phyloP scores from a whole-genome alignment of 1,140 invertebrate genomes.

The Parapsyche elsis region DNA sequence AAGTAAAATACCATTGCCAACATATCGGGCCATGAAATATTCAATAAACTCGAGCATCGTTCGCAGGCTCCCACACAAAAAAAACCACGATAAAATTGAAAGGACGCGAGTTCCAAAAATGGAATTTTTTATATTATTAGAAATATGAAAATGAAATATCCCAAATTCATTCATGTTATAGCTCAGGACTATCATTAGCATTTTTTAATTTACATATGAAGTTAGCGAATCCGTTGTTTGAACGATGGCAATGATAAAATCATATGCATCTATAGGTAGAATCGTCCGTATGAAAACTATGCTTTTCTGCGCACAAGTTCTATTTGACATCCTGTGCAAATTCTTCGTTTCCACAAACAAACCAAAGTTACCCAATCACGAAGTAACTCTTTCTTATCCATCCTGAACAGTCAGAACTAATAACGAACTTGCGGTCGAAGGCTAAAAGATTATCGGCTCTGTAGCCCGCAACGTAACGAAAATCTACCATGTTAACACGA shows the following conservation, averaged over 20 bases:
- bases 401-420: neutral
- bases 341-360: neutral
- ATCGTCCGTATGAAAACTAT: no score
- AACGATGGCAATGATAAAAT: no score
- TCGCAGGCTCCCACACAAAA: conserved; percentile 9
- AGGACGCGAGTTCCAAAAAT: conserved; percentile 25
- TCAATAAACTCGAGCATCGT: conserved; percentile 36
- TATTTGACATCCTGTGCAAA: no score
- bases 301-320: no score
- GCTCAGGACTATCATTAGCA: no score
- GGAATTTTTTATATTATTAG: conserved; percentile 14
- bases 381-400: neutral
- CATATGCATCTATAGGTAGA: no score
- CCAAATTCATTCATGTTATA: no score
- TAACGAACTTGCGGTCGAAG: neutral
- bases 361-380: neutral
- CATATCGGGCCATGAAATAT: conserved; percentile 42
- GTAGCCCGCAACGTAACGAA: neutral
- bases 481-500: neutral
- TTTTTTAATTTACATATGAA: no score
- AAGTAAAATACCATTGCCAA: conserved; percentile 30
- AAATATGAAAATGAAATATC: no score
- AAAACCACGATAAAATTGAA: conserved; percentile 28
- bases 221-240: no score
- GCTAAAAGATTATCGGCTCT: neutral